Evolutionary conservation across 1,140 invertebrate genomes (phyloP).

Genomic region (Stratiolaelaps scimitus): DNA sequence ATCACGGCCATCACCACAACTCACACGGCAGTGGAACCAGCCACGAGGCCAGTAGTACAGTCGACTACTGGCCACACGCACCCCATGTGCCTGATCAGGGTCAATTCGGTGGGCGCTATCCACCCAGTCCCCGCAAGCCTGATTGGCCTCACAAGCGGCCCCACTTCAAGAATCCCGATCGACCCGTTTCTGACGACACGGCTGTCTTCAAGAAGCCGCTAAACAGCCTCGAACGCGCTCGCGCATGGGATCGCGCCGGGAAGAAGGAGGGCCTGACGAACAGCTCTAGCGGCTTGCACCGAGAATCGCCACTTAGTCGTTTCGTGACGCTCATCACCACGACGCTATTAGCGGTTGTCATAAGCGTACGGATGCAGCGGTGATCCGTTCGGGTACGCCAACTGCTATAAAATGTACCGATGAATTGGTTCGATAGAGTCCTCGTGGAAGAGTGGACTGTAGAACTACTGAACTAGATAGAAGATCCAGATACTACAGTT

Average conservation of each 20-base stretch:
- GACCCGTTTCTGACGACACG: slow-evolving; percentile 26
- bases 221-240: slow-evolving; percentile 8
- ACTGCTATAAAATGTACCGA: no score
- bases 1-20: slow-evolving; percentile 17
- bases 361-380: no score
- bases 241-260: slow-evolving; percentile 7
- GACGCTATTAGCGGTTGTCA: no score
- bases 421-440: no score
- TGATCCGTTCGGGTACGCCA: no score
- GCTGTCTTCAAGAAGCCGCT: neutral
- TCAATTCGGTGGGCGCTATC: neutral
- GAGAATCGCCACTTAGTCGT: no score
- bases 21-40: slow-evolving; percentile 1
- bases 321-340: no score
- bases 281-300: neutral
- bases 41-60: slow-evolving; percentile 4
- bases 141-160: slow-evolving; percentile 15
- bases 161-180: slow-evolving; percentile 16
- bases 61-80: slow-evolving; percentile 13
- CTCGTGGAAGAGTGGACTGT: no score
- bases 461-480: no score
- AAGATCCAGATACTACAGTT: no score
- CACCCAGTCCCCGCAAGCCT: neutral
- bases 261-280: slow-evolving; percentile 25
- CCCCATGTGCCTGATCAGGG: slow-evolving; percentile 1